Conservation (phyloP, 2,888 invertebrate genomes). For the Hirtodrosophila confusa region DNA sequence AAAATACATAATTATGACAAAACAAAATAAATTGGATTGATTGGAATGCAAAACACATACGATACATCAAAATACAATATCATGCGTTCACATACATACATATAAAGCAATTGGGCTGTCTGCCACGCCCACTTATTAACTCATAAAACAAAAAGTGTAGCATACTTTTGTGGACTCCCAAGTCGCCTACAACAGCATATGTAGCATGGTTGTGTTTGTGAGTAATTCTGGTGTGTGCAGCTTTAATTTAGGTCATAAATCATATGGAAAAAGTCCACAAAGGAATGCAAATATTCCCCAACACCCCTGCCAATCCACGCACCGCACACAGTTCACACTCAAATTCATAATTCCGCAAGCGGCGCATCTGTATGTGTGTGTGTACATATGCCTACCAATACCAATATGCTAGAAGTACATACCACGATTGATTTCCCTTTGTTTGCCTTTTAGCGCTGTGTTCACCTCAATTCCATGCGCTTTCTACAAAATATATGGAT, state of each 20-base stretch:
- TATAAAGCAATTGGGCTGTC: slow-evolving; percentile 14
- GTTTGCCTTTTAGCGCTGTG: slow-evolving; percentile 68
- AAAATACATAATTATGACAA: too few relatives aligned
- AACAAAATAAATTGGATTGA: too few relatives aligned
- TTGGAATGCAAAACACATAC: too few relatives aligned
- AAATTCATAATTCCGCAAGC: slow-evolving; percentile 28
- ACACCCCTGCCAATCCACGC: slow-evolving; percentile 39
- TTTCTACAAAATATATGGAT: slow-evolving; percentile 3
- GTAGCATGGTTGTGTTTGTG: slow-evolving; percentile 29
- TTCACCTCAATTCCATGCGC: slow-evolving; percentile 57
- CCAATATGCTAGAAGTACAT: slow-evolving; percentile 47
- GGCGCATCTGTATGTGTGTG: slow-evolving; percentile 13
- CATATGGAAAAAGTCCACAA: slow-evolving; percentile 75
- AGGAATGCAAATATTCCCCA: slow-evolving; percentile 70
- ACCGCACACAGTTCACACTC: slow-evolving; percentile 16
- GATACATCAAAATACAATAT: too few relatives aligned
- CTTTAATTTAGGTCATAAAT: slow-evolving; percentile 76
- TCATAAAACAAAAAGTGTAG: slow-evolving; percentile 65
- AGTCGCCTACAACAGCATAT: slow-evolving; percentile 30
- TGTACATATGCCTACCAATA: slow-evolving; percentile 24
- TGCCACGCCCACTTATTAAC: slow-evolving; percentile 54
- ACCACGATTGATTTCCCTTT: slow-evolving; percentile 75
- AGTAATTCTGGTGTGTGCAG: slow-evolving; percentile 49
- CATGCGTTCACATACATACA: too few relatives aligned
- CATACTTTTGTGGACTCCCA: slow-evolving; percentile 59